A percentile compares a stretch with the other conserved stretches of the same genome.
Conservation (phyloP, 2,797 vertebrate species). For the Aplochiton taeniatus region DNA sequence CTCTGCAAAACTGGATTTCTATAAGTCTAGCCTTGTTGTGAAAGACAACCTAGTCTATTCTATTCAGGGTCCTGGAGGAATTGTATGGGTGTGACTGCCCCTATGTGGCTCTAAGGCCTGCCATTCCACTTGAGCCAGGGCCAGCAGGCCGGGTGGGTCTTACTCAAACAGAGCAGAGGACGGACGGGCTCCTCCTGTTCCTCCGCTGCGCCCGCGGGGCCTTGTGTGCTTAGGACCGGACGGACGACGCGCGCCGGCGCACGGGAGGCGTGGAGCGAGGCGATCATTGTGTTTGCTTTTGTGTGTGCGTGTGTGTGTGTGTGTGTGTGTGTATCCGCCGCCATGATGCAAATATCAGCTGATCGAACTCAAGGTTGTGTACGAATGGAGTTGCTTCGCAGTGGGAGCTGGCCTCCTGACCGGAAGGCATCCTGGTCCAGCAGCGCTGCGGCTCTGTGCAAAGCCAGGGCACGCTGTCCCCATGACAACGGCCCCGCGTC, state of each 20-base stretch:
- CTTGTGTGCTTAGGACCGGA: background rate
- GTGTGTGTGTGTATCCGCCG: too few relatives aligned
- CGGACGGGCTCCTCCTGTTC: background rate
- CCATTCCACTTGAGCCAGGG: constrained; percentile 15
- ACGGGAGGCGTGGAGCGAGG: too few relatives aligned
- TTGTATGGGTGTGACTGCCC: constrained; percentile 10
- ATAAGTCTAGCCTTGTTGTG: background rate
- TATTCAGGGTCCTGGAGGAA: constrained; percentile 13
- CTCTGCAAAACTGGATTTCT: background rate
- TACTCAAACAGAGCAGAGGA: background rate
- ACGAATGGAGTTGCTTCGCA: too few relatives aligned
- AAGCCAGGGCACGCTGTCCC: too few relatives aligned
- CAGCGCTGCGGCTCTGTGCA: too few relatives aligned
- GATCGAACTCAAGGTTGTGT: too few relatives aligned
- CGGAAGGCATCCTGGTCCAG: too few relatives aligned
- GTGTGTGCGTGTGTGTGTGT: constrained; percentile 1
- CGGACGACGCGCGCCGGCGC: too few relatives aligned
- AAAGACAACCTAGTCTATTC: background rate
- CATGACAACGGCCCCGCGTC: too few relatives aligned
- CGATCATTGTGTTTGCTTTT: background rate
- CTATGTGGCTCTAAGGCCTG: background rate
- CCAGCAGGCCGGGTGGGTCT: too few relatives aligned
- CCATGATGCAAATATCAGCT: too few relatives aligned
- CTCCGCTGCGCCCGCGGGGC: background rate
- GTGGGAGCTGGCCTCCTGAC: too few relatives aligned